Percentiles rank a stretch among this genome's conserved stretches.
Conservation (phyloP, 2,797 vertebrate species). For the Muraenolepis orangiensis region DNA sequence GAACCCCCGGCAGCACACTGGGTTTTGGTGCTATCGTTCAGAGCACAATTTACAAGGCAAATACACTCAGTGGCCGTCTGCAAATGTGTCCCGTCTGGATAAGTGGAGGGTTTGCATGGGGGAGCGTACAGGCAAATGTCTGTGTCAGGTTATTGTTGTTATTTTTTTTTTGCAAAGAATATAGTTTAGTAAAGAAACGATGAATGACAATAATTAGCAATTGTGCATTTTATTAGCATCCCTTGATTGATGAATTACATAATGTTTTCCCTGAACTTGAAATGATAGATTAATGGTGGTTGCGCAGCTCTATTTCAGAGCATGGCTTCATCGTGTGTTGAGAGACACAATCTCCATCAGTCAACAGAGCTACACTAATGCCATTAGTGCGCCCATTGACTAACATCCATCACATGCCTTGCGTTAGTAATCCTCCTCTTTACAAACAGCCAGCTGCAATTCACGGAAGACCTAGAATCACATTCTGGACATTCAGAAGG, state of each 20-base stretch:
- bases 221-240: background rate
- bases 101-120: background rate
- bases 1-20: background rate
- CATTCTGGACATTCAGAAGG: background rate
- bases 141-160: background rate
- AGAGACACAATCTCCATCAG: background rate
- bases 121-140: background rate
- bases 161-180: no score
- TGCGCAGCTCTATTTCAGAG: background rate
- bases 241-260: background rate
- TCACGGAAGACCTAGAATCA: background rate
- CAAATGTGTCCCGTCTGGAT: background rate
- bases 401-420: background rate
- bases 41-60: background rate
- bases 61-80: background rate
- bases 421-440: background rate
- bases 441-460: background rate
- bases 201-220: background rate
- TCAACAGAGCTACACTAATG: background rate
- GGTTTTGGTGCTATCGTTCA: background rate
- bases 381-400: background rate
- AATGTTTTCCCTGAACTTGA: background rate
- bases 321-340: background rate
- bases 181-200: background rate
- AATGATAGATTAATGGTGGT: background rate